These are phyloP conservation scores for Microctonus hyperodae DNA, from an alignment of 2,888 invertebrate species.

Conservation along the genomic window DNA sequence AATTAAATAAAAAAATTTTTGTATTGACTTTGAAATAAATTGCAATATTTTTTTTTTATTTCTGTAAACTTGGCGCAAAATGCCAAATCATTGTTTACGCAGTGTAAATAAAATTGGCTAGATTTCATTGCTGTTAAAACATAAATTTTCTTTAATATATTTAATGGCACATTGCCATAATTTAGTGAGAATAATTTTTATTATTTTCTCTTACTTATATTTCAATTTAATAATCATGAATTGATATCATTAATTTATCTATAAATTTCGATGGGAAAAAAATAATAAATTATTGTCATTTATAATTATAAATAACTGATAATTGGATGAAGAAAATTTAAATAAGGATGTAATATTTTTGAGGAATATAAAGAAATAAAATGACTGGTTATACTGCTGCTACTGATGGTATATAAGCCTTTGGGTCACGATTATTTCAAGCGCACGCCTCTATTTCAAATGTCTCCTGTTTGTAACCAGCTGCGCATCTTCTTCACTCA, in stretches of 20 bases:
- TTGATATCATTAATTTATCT: no score
- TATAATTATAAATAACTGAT: neutral
- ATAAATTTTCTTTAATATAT: conserved; percentile 2
- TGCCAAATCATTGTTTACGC: conserved; percentile 28
- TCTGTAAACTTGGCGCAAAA: neutral
- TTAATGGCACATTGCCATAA: conserved; percentile 23
- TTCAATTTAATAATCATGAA: no score
- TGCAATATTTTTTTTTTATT: conserved; percentile 4
- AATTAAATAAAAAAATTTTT: no score
- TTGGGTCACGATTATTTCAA: conserved; percentile 64
- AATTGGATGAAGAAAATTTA: no score
- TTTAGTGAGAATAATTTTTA: neutral
- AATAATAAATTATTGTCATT: neutral
- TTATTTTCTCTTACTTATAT: neutral
- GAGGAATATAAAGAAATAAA: neutral
- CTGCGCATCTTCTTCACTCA: conserved; percentile 43
- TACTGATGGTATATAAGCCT: conserved; percentile 49
- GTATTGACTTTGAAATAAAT: no score
- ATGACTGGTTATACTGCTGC: no score
- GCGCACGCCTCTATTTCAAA: conserved; percentile 62
- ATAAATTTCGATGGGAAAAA: neutral
- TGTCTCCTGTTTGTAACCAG: conserved; percentile 52
- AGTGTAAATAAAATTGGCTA: conserved; percentile 3
- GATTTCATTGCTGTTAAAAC: neutral
- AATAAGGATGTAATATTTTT: conserved; percentile 26